Evolutionary conservation across 64 coral and sea anemone species (phyloP).

Genomic region (Montipora cactus): DNA sequence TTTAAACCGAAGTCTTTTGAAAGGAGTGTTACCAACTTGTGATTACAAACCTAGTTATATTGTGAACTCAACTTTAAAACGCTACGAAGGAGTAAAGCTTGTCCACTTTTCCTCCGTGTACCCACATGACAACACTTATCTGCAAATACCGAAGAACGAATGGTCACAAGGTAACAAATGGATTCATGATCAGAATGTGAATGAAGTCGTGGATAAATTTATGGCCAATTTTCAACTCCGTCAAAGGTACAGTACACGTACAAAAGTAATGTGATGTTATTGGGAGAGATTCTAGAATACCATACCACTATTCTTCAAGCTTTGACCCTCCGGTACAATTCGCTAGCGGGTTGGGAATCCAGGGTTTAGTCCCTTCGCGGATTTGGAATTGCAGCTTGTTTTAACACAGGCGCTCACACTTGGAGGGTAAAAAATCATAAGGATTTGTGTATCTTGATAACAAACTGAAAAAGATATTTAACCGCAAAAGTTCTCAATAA

Average conservation of each 20-base stretch:
- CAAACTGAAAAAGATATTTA: too few relatives aligned
- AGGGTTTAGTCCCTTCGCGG: too few relatives aligned
- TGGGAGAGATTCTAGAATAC: too few relatives aligned
- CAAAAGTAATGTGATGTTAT: too few relatives aligned
- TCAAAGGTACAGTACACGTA: not conserved
- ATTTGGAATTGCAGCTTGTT: too few relatives aligned
- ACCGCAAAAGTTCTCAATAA: too few relatives aligned
- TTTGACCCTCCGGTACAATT: too few relatives aligned
- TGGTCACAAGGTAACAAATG: not conserved
- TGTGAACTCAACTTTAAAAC: slow-evolving; percentile 7
- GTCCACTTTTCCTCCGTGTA: slow-evolving; percentile 2
- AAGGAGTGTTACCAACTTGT: slow-evolving; percentile 12
- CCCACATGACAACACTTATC: slow-evolving; percentile 11
- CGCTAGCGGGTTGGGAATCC: too few relatives aligned
- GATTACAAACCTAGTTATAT: slow-evolving; percentile 38
- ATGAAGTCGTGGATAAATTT: not conserved
- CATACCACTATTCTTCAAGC: too few relatives aligned
- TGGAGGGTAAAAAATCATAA: too few relatives aligned
- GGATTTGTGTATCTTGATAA: too few relatives aligned
- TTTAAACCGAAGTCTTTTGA: not conserved
- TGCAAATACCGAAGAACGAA: not conserved
- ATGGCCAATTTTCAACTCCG: not conserved
- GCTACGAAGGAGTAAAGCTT: slow-evolving; percentile 22
- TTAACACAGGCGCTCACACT: too few relatives aligned
- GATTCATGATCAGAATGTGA: not conserved